Base-by-base conservation (phyloP, 1,140 invertebrate species). In the Saccostrea cuccullata region DNA sequence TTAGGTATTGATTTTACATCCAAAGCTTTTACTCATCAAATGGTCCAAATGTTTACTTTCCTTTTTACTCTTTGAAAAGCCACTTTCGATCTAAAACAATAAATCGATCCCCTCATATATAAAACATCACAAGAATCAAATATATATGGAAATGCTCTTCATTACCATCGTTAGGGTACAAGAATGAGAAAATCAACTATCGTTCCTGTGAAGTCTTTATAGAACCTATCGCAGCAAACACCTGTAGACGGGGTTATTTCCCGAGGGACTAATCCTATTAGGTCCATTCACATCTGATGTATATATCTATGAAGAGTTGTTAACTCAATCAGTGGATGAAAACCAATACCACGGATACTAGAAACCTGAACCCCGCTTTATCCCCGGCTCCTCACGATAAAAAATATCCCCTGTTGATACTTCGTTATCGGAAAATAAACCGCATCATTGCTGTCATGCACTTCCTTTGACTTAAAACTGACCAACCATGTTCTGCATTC, bases 351-450 rank as follows among this genome's bases (percentile, higher is more conserved):
- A 20, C 82, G n/a, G 23, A 55, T n/a, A 84, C 82, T 12, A 5
- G 82, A 30, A 84, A 84, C 55, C 82, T 47, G 40, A 84, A 20
- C 82, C 40, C 73, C 3, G 30, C 23, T 20, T 84, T 36, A n/a
- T 5, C 17, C 40, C 11, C 11, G 11, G 40, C 82, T 55, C 12
- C 55, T 23, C n/a, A 2, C 40, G 40, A 55, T 84, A 55, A 84
- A 83, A 84, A 56, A 84, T 55, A 55, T 55, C 82, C 82, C 82
- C 82, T 84, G 82, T 84, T 84, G 82, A 55, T 84, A 55, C 55
- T 56, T 84, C 82, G 82, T 84, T 84, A 84, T 84, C 82, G 82
- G 47, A 55, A 84, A 84, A 84, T 84, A 84, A 84, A 55, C 82
- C 82, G 55, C 40, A 84, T 55, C 40, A 12, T 84, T n/a, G 20